Evolutionary conservation across 30 jellyfish, hydroid and myxozoan genomes (phyloP).

Genomic region (Haliclystus octoradiatus): DNA sequence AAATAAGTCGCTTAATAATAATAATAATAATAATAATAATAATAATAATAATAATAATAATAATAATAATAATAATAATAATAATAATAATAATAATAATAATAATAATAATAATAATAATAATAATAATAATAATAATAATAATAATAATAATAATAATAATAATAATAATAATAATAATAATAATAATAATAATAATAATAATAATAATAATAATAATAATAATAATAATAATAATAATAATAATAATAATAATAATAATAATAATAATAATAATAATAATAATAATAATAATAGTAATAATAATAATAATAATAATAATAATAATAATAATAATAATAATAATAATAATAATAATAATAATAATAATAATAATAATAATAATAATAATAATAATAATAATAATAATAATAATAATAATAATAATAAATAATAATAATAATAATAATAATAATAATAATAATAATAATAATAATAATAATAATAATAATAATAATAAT

Average conservation of each 20-base stretch:
- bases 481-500: background rate
- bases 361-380: background rate
- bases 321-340: background rate
- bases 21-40: background rate
- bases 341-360: background rate
- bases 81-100: background rate
- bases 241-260: background rate
- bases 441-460: background rate
- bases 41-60: background rate
- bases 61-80: background rate
- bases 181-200: background rate
- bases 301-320: background rate
- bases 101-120: background rate
- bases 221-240: background rate
- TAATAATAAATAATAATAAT: background rate
- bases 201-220: background rate
- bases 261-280: background rate
- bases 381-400: background rate
- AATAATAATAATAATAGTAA: conserved; percentile 1
- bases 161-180: background rate
- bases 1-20: too few relatives aligned
- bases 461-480: background rate
- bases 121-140: background rate
- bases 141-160: background rate
- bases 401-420: background rate